Evolutionary conservation across 2,797 vertebrate species (phyloP).

Genomic region (Diceros bicornis): DNA sequence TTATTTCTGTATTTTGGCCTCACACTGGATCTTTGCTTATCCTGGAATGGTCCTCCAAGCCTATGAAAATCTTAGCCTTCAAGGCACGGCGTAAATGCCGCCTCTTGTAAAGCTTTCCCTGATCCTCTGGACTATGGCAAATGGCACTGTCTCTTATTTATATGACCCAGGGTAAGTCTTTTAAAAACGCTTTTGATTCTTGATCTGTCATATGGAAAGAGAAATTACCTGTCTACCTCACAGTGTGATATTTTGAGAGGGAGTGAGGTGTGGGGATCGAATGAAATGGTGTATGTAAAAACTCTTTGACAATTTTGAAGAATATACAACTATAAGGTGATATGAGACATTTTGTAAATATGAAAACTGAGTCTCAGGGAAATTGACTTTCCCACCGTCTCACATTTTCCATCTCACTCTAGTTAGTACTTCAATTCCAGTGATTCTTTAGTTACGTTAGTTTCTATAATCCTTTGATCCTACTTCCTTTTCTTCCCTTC

Average conservation of each 20-base stretch:
- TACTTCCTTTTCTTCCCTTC: neutral
- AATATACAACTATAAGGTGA: neutral
- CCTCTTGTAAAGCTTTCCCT: neutral
- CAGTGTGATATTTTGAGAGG: neutral
- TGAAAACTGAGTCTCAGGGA: neutral
- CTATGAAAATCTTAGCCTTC: constrained; percentile 15
- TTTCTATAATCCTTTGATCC: neutral
- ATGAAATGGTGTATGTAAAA: neutral
- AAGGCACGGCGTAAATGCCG: neutral
- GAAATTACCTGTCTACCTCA: neutral
- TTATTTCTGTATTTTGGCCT: constrained; percentile 9
- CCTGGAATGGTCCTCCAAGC: neutral
- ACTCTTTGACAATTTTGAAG: neutral
- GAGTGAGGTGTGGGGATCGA: neutral
- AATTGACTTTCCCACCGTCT: neutral
- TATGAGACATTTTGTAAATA: neutral
- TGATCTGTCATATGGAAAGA: neutral
- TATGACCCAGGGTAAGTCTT: neutral
- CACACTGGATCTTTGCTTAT: neutral
- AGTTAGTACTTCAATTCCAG: neutral
- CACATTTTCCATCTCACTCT: neutral
- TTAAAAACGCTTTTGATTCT: neutral
- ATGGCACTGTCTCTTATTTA: constrained; percentile 20
- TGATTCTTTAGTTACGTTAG: neutral
- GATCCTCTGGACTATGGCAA: neutral